Percentiles rank a stretch among this genome's conserved stretches.
Conservation (phyloP, 2,797 vertebrate genomes). For the Benthosema pterotum region DNA sequence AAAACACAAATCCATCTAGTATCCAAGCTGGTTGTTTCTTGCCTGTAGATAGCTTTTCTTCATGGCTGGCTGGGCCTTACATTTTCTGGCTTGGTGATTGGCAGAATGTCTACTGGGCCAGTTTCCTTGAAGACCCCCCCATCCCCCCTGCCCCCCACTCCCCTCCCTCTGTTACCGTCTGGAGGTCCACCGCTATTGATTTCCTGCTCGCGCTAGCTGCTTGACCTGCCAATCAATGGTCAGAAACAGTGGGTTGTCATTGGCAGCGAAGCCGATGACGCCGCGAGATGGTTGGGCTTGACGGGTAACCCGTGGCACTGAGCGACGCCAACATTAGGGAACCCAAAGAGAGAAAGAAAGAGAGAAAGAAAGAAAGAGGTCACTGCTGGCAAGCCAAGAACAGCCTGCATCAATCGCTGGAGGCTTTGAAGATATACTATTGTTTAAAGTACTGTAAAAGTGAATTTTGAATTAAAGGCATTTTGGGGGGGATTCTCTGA, state of each 20-base stretch:
- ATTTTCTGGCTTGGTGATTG: constrained; percentile 89
- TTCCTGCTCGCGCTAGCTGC: constrained; percentile 86
- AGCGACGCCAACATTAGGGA: constrained; percentile 74
- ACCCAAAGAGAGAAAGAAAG: constrained; percentile 38
- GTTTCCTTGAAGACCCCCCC: constrained; percentile 85
- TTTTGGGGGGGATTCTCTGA: constrained; percentile 48
- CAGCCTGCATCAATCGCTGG: constrained; percentile 22
- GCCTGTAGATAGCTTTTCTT: constrained; percentile 88
- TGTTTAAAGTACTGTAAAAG: constrained; percentile 56
- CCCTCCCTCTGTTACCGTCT: too few relatives aligned
- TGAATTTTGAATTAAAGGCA: constrained; percentile 80
- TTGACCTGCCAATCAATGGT: constrained; percentile 89
- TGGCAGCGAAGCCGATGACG: constrained; percentile 84
- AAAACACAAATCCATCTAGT: constrained; percentile 81
- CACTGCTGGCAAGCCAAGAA: constrained; percentile 46
- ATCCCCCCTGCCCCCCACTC: constrained; percentile 77
- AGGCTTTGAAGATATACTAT: constrained; percentile 41
- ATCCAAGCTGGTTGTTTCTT: constrained; percentile 75
- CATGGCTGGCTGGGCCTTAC: constrained; percentile 88
- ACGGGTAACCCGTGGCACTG: constrained; percentile 77
- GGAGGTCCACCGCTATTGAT: constrained; percentile 89
- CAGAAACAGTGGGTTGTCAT: constrained; percentile 91
- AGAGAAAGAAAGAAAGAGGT: constrained; percentile 39
- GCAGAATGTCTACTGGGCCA: constrained; percentile 84
- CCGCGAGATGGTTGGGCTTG: constrained; percentile 78